phyloP scores from a whole-genome alignment of 2,797 vertebrate species.

The Hypotaenidia okinawae region DNA sequence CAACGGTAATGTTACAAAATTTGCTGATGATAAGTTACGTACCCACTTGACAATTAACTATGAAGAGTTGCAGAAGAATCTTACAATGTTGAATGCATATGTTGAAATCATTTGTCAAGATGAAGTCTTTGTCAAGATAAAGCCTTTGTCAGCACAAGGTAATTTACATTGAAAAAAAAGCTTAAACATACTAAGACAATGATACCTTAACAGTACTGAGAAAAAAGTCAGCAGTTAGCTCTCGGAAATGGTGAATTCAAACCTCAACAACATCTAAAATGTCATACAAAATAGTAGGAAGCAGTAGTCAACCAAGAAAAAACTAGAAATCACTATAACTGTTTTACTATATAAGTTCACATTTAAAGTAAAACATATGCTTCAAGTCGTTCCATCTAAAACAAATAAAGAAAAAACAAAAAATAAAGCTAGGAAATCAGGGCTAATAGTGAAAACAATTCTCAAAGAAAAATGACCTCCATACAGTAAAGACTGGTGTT shows the following conservation, averaged over 20 bases:
- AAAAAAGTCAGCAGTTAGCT: not conserved
- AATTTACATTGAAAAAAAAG: not conserved
- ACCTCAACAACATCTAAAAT: not conserved
- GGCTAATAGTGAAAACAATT: not conserved
- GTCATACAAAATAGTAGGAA: not conserved
- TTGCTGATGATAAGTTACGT: not conserved
- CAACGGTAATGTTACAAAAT: not conserved
- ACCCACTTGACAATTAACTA: not conserved
- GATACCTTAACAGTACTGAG: not conserved
- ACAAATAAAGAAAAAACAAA: not conserved
- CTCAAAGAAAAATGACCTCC: not conserved
- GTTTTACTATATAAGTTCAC: not conserved
- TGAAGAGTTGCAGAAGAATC: not conserved
- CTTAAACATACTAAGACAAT: not conserved
- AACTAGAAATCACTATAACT: not conserved
- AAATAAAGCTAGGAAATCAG: not conserved
- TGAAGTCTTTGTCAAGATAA: not conserved
- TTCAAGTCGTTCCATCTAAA: not conserved
- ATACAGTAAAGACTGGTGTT: accelerated
- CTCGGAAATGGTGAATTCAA: not conserved
- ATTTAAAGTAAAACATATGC: not conserved
- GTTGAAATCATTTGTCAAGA: not conserved
- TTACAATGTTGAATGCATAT: not conserved
- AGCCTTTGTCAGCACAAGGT: not conserved
- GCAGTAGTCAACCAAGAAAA: not conserved